phyloP scores from a whole-genome alignment of 2,113 vertebrate species.

The Corydoras maculifer region DNA sequence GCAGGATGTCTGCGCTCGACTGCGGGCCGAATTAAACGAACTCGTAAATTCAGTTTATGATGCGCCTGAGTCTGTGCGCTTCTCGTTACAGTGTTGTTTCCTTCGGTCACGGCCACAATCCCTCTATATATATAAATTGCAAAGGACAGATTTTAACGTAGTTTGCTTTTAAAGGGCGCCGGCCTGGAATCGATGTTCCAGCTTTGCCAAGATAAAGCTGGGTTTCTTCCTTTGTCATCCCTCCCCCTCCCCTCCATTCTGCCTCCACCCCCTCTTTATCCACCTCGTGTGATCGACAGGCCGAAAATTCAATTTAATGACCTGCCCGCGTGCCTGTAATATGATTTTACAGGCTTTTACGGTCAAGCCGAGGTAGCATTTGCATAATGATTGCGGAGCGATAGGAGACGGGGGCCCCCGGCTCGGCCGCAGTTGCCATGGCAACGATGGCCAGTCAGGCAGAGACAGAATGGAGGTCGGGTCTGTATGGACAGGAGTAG shows the following conservation, averaged over 20 bases:
- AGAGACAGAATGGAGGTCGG: slow-evolving; percentile 68
- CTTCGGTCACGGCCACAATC: slow-evolving; percentile 21
- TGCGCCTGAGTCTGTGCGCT: slow-evolving; percentile 61
- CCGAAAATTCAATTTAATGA: slow-evolving; percentile 78
- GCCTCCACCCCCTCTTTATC: slow-evolving; percentile 48
- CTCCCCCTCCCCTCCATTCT: slow-evolving; percentile 4
- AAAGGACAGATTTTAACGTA: too few relatives aligned
- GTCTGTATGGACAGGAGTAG: slow-evolving; percentile 31
- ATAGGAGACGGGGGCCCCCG: slow-evolving; percentile 54
- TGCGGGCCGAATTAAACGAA: slow-evolving; percentile 64
- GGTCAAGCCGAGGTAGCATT: slow-evolving; percentile 74
- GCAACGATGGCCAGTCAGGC: slow-evolving; percentile 61
- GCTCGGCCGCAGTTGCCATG: slow-evolving; percentile 73
- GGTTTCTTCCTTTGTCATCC: slow-evolving; percentile 15
- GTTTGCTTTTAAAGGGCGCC: not conserved
- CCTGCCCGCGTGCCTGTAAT: slow-evolving; percentile 70
- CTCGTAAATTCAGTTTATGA: slow-evolving; percentile 70
- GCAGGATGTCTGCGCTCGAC: slow-evolving; percentile 64
- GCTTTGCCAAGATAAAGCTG: slow-evolving; percentile 12
- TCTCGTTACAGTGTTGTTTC: slow-evolving; percentile 45
- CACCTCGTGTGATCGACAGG: slow-evolving; percentile 64
- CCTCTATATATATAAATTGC: too few relatives aligned
- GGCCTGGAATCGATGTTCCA: slow-evolving; percentile 43
- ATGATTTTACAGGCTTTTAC: slow-evolving; percentile 76
- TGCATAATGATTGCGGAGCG: slow-evolving; percentile 77